Evolutionary conservation across 2,888 invertebrate species (phyloP).

Genomic region (Taenaris catops): DNA sequence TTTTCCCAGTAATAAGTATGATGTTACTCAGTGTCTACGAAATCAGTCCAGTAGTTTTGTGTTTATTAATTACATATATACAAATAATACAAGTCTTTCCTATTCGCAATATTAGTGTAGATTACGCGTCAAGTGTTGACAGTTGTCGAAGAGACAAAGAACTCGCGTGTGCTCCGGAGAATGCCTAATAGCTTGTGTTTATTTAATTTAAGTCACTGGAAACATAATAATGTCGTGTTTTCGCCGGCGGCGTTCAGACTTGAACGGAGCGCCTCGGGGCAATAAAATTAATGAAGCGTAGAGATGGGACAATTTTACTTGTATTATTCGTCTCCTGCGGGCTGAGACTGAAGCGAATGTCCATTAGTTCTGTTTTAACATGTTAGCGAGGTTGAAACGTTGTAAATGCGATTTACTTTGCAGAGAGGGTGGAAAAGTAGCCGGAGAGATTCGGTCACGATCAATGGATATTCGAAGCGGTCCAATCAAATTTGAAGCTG

Average conservation of each 20-base stretch:
- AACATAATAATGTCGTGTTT: constrained; percentile 73
- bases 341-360: constrained; percentile 78
- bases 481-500: constrained; percentile 39
- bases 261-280: constrained; percentile 72
- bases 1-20: too few species aligned
- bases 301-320: constrained; percentile 80
- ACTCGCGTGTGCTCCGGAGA: constrained; percentile 55
- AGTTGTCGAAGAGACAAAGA: constrained; percentile 70
- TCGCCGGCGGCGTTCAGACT: constrained; percentile 63
- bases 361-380: constrained; percentile 81
- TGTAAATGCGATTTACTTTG: constrained; percentile 78
- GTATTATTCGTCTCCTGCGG: constrained; percentile 79
- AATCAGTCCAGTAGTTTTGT: too few species aligned
- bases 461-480: constrained; percentile 64
- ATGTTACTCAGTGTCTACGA: too few species aligned
- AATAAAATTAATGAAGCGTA: constrained; percentile 80
- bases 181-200: constrained; percentile 70
- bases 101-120: too few species aligned
- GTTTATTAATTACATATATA: too few species aligned
- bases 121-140: constrained; percentile 69
- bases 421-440: constrained; percentile 74
- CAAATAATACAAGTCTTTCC: too few species aligned
- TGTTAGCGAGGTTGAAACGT: constrained; percentile 80
- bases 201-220: constrained; percentile 75
- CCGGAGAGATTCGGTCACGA: constrained; percentile 58